Evolutionary conservation across 2,888 invertebrate species (phyloP).

Genomic region (Drosophila mimetica): DNA sequence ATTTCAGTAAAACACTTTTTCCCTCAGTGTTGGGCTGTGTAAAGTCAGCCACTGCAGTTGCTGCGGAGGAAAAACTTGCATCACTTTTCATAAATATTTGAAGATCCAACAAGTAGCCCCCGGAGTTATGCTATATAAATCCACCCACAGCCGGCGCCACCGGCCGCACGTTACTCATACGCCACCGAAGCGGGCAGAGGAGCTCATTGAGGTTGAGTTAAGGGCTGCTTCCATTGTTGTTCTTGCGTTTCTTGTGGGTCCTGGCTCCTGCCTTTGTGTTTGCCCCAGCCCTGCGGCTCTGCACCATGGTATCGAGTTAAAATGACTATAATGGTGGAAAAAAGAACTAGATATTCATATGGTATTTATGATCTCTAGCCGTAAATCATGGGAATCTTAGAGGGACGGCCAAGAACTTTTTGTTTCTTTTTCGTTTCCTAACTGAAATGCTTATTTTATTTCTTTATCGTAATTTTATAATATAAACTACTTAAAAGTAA

Average conservation of each 20-base stretch:
- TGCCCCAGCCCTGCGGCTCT: constrained; percentile 9
- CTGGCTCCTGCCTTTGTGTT: constrained; percentile 37
- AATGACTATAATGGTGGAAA: constrained; percentile 4
- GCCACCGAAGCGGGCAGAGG: constrained; percentile 55
- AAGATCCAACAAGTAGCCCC: constrained; percentile 73
- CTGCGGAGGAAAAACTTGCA: constrained; percentile 25
- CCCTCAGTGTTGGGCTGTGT: constrained; percentile 3
- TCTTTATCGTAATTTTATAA: too few species aligned
- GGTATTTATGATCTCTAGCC: neutral
- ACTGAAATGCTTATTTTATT: neutral
- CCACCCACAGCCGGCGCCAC: constrained; percentile 37
- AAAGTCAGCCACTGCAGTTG: constrained; percentile 24
- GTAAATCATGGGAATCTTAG: neutral
- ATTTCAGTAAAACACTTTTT: neutral
- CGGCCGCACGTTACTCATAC: constrained; percentile 66
- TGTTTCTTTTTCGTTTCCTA: neutral
- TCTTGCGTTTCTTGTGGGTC: constrained; percentile 45
- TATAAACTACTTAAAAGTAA: too few species aligned
- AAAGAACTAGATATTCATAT: neutral
- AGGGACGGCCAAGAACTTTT: neutral
- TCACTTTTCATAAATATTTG: constrained; percentile 72
- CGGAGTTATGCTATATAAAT: constrained; percentile 62
- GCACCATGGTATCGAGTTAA: neutral
- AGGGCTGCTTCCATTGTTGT: constrained; percentile 55
- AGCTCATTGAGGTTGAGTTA: constrained; percentile 77